Evolutionary conservation across 1,140 invertebrate genomes (phyloP), one percentile per base, ranked within the genome.

Genomic region (Aphelenchoides avenae): DNA sequence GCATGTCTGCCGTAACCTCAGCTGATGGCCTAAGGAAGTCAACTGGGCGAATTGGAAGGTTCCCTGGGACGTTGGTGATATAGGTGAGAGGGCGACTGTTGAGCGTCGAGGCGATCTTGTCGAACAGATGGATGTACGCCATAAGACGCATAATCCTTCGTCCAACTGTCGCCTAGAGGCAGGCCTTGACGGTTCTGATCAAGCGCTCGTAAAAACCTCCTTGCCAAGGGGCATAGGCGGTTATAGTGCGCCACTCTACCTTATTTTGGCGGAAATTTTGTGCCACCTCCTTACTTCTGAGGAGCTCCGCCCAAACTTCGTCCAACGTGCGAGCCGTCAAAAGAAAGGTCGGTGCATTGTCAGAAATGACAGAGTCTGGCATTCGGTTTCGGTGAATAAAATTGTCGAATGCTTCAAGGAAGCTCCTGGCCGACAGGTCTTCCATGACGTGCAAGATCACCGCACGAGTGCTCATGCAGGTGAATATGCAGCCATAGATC

Each of bases 171-270:
- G 20, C 9, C 54, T 55, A 22, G 11, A 52, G 11, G 6, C 7
- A 52, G 30, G 59, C 36, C 60, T 76, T 71, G 18, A 55, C 41
- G 3, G 64, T 18, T 30, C 60, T 52, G 9, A 81, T 66, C n/a
- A 82, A 29, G 6, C 79, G 41, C 52, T 81, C 77, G 55, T 67
- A 78, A 15, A 68, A 75, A 20, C 80, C 79, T 24, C 79, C 78
- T 70, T 76, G 78, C 78, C 79, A 81, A n/a, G 78, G 63, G 4
- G 78, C 69, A 26, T 59, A 57, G 6, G 71, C 69, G 13, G 75
- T 69, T 49, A 69, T 78, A 52, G 77, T 79, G 31, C 56, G 56
- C 78, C 78, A 80, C 1, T 39, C n/a, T 26, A 61, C 49, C 33
- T 44, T 26, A 39, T 31, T 5, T 26, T 36, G 56, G 57, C 39